Base-by-base conservation (phyloP, 2,113 vertebrate genomes). In the Platichthys flesus region DNA sequence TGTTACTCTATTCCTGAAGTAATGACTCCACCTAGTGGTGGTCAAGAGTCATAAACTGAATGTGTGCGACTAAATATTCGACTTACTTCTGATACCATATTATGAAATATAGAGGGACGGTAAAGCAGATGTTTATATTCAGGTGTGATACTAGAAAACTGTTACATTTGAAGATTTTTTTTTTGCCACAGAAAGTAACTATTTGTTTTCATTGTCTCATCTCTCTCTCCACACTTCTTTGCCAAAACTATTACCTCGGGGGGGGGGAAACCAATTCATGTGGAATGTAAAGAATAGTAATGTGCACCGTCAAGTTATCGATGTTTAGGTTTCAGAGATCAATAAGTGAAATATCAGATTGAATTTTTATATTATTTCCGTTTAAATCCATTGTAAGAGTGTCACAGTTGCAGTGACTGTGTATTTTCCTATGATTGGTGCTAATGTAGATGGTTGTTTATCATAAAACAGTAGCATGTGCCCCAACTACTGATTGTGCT, bases 1-100 rank as follows among this genome's bases (percentile, higher is more conserved):
- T 51, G 18, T 20, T 10, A 31, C 54, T 18, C 55, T 4, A 84
- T 86, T 16, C 31, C 9, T 88, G 64, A 67, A n/a, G 76, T 2
- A 60, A 54, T 65, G 58, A 12, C 79, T 60, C 90, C 85, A 80
- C 58, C 85, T 89, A 86, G 90, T 78, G 88, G 83, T 28, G 2
- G 2, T 0, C 12, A 51, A 13, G 18, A 2, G 18, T 58, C n/a
- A 63, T 7, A n/a, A 2, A 21, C 49, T n/a, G 2, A 1, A 54
- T 56, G 12, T 23, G 10, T 15, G 5, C 1, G 7, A 2, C 5
- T 3, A 6, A 0, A 45, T 9, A 21, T 18, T n/a, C 18, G 40
- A 61, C 16, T 45, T 35, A 57, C 10, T 20, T 20, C 3, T 58
- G 12, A 40, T 62, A 5, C 28, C 24, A 28, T 20, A 65, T 31